Evolutionary conservation across 2,113 vertebrate species (phyloP).

Genomic region (Columba livia): DNA sequence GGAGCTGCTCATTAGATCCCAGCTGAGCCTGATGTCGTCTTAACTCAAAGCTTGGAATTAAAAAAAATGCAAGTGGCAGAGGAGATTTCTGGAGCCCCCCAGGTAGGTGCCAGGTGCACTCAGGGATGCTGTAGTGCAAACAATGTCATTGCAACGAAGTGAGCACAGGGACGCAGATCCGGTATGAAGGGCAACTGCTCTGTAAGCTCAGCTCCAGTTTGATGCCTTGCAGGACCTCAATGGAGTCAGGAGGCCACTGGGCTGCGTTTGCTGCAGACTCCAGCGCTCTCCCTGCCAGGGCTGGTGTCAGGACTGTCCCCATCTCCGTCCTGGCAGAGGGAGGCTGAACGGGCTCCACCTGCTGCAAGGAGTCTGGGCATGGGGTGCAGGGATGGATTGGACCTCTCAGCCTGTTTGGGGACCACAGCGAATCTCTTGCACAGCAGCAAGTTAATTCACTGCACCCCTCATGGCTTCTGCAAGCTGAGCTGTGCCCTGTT

Average conservation of each 20-base stretch:
- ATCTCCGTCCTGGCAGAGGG: background rate
- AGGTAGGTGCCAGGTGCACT: background rate
- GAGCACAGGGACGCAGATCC: rapidly evolving
- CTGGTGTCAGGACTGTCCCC: background rate
- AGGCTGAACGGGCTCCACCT: background rate
- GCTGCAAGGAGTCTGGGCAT: rapidly evolving
- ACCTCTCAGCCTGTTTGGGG: background rate
- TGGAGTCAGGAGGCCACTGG: background rate
- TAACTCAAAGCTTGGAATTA: background rate
- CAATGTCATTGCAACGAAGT: rapidly evolving
- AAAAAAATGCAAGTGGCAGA: background rate
- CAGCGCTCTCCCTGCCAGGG: background rate
- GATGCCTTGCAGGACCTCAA: background rate
- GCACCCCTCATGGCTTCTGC: rapidly evolving
- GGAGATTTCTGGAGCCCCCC: background rate
- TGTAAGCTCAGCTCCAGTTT: background rate
- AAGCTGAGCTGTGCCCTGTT: background rate
- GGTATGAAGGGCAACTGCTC: background rate
- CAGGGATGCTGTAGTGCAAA: background rate
- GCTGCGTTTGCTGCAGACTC: background rate
- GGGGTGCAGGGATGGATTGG: rapidly evolving
- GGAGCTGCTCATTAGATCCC: background rate
- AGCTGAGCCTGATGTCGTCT: background rate
- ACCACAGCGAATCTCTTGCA: background rate
- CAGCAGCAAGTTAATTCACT: background rate